These are phyloP conservation scores for Thryonomys swinderianus DNA, from an alignment of 2,113 vertebrate genomes.

Conservation along the genomic window DNA sequence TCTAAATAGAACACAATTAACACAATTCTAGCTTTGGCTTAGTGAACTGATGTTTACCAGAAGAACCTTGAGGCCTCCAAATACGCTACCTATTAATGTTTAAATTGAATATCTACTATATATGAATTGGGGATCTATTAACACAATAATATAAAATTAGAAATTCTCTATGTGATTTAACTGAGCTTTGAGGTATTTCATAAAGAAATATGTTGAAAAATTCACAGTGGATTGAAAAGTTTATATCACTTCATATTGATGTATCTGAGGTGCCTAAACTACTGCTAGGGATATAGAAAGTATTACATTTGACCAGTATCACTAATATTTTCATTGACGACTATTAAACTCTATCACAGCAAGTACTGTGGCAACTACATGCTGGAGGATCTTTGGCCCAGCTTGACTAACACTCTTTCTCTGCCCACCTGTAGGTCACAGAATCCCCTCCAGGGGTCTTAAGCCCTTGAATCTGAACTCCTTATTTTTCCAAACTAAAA, in stretches of 20 bases:
- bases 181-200: not conserved
- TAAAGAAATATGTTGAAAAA: not conserved
- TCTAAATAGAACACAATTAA: not conserved
- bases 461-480: not conserved
- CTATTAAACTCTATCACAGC: not conserved
- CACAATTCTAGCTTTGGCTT: not conserved
- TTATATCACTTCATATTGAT: not conserved
- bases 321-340: not conserved
- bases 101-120: not conserved
- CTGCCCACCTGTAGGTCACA: not conserved
- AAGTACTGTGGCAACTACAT: not conserved
- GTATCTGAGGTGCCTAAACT: not conserved
- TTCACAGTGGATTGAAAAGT: not conserved
- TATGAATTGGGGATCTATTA: not conserved
- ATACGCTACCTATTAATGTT: not conserved
- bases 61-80: not conserved
- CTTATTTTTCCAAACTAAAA: not conserved
- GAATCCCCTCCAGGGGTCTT: not conserved
- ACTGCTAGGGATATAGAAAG: not conserved
- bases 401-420: not conserved
- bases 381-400: no score
- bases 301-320: not conserved
- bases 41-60: not conserved
- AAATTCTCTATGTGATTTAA: not conserved
- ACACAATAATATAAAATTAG: not conserved